These are phyloP conservation scores for Chaunax sp. DNA, from an alignment of 2,797 vertebrate species.

Conservation along the genomic window DNA sequence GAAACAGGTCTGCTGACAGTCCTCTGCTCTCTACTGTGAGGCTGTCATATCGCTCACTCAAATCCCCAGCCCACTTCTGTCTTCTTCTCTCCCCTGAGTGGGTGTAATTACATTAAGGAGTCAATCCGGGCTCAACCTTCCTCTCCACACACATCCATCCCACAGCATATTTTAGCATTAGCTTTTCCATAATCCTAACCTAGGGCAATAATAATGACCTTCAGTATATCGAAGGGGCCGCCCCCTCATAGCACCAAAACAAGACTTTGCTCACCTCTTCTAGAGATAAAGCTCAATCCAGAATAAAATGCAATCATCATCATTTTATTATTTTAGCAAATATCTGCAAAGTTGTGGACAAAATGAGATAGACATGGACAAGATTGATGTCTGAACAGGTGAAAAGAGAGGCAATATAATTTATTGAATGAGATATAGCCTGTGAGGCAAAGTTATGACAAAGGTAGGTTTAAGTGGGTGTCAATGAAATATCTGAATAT, in stretches of 20 bases:
- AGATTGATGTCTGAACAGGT: not conserved
- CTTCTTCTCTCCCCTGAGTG: conserved; percentile 73
- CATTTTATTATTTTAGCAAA: conserved; percentile 6
- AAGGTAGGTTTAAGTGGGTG: conserved; percentile 19
- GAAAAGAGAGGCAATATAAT: conserved; percentile 8
- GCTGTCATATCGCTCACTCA: conserved; percentile 83
- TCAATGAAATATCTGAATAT: conserved; percentile 33
- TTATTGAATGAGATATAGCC: conserved; percentile 2
- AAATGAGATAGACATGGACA: not conserved
- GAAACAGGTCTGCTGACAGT: conserved; percentile 83
- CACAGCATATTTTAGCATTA: conserved; percentile 79
- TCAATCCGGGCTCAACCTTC: conserved; percentile 73
- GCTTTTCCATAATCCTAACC: conserved; percentile 83
- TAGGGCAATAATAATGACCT: conserved; percentile 80
- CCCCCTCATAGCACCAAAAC: conserved; percentile 21
- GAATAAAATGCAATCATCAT: conserved; percentile 1
- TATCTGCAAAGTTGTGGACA: not conserved
- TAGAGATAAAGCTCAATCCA: conserved; percentile 3
- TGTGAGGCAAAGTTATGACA: conserved; percentile 19
- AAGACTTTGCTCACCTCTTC: conserved; percentile 38
- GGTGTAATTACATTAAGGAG: conserved; percentile 88
- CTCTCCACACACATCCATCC: conserved; percentile 79
- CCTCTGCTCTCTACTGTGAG: conserved; percentile 78
- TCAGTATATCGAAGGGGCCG: conserved; percentile 30
- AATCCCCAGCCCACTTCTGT: conserved; percentile 65